Evolutionary conservation across 2,113 vertebrate species (phyloP).

Genomic region (Plecturocebus donacophilus): DNA sequence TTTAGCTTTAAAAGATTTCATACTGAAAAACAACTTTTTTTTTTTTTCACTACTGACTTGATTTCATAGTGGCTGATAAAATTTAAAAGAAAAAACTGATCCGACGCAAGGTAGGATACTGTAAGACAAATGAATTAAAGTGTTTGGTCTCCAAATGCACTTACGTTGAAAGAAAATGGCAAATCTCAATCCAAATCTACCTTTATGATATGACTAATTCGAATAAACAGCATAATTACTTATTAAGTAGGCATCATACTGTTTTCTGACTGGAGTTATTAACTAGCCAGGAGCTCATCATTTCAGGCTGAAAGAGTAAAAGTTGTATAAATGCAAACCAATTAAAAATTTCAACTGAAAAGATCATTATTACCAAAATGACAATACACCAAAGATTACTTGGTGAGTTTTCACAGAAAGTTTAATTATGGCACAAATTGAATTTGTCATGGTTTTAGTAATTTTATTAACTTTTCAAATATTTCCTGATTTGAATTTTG

Average conservation of each 20-base stretch:
- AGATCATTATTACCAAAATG: background rate
- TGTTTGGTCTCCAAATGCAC: background rate
- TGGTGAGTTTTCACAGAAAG: background rate
- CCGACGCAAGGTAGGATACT: background rate
- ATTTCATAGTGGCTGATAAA: background rate
- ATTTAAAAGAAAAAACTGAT: background rate
- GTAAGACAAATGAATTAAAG: background rate
- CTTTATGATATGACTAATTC: background rate
- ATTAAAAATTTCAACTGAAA: background rate
- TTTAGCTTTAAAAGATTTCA: background rate
- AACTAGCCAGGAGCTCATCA: background rate
- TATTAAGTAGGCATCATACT: background rate
- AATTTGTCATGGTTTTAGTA: background rate
- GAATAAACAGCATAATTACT: background rate
- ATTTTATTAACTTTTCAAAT: slow-evolving; percentile 12
- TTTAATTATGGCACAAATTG: background rate
- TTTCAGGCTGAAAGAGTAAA: background rate
- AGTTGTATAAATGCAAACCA: background rate
- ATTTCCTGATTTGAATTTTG: background rate
- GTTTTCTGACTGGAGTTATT: background rate
- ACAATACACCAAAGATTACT: background rate
- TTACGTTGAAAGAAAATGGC: background rate
- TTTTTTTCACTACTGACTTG: background rate
- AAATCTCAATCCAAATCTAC: background rate
- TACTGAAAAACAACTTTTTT: background rate